Evolutionary conservation across 2,113 vertebrate genomes (phyloP).

Genomic region (zebrafish (Danio rerio)): DNA sequence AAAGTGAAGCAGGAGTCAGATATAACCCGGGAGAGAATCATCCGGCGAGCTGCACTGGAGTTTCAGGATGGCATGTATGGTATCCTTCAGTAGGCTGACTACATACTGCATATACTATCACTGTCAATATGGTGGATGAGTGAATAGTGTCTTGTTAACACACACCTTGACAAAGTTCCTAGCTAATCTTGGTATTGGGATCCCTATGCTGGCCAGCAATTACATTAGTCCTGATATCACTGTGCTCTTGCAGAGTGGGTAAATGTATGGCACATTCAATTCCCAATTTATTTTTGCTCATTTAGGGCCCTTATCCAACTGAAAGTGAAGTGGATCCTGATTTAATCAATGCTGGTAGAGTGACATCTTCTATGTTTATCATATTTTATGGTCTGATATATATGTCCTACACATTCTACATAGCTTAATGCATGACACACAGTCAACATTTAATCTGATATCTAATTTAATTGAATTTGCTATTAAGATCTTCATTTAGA

Average conservation of each 20-base stretch:
- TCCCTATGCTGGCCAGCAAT: constrained; percentile 87
- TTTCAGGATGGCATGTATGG: constrained; percentile 90
- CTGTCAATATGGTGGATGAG: too few relatives aligned
- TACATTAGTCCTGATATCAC: constrained; percentile 85
- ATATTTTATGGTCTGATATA: neutral
- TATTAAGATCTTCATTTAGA: too few relatives aligned
- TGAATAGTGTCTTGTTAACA: too few relatives aligned
- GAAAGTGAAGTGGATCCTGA: constrained; percentile 85
- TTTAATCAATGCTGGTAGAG: constrained; percentile 87
- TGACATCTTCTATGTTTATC: neutral
- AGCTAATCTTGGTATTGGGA: constrained; percentile 90
- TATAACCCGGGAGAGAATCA: constrained; percentile 83
- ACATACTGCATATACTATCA: neutral
- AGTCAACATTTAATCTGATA: too few relatives aligned
- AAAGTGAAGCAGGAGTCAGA: constrained; percentile 74
- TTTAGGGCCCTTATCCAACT: constrained; percentile 85
- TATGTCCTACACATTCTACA: too few relatives aligned
- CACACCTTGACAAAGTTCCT: constrained; percentile 69
- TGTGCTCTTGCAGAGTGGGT: constrained; percentile 83
- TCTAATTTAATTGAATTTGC: too few relatives aligned
- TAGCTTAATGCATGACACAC: too few relatives aligned
- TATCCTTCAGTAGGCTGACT: constrained; percentile 76
- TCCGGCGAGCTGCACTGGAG: constrained; percentile 84
- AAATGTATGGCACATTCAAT: neutral
- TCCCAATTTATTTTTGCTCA: neutral